Base-by-base conservation (phyloP, 2,888 invertebrate species). In the Lithophane leautieri region DNA sequence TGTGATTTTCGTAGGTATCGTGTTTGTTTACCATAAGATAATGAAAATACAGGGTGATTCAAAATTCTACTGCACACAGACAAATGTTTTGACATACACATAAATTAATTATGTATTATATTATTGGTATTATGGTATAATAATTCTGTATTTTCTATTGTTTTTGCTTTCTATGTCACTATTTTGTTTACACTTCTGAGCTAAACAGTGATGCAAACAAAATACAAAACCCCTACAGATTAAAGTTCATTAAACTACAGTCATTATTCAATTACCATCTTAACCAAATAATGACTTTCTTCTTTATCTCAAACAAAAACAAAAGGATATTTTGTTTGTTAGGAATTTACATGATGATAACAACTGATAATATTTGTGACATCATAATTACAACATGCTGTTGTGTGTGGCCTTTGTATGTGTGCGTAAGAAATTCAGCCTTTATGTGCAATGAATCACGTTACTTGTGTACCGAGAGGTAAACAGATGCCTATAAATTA, bases 401-500 rank as follows among this genome's bases (percentile, higher is more conserved):
- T 60, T 34, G 42, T 66, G 42, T 34, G 11, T 58, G 14, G 34
- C 34, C 14, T 54, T 52, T 70, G 58, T 70, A 63, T 74, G 62
- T 80, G 67, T 79, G 60, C 9, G 0, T 61, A 44, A 60, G 28
- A 73, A 66, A 67, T 58, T 22, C n/a, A 34, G 14, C 14, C 28
- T 52, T n/a, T 42, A 14, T 19, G 25, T 47, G 28, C 40, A 63
- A 63, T 74, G 58, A 79, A 28, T 83, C 74, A 61, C 60, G 14
- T 73, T 63, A 73, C 73, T 44, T 66, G 25, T 52, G 47, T 68
- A 28, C 34, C 34, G 4, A 34, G 47, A 22, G 50, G 67, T 83
- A 22, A 63, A 68, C 74, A 74, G 67, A 83, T 79, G 81, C 74
- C 70, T 74, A 84, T 62, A 56, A 74, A 61, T 47, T 58, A 70